Evolutionary conservation across 2,113 vertebrate genomes (phyloP).

Genomic region (Illadopsis cleaveri): DNA sequence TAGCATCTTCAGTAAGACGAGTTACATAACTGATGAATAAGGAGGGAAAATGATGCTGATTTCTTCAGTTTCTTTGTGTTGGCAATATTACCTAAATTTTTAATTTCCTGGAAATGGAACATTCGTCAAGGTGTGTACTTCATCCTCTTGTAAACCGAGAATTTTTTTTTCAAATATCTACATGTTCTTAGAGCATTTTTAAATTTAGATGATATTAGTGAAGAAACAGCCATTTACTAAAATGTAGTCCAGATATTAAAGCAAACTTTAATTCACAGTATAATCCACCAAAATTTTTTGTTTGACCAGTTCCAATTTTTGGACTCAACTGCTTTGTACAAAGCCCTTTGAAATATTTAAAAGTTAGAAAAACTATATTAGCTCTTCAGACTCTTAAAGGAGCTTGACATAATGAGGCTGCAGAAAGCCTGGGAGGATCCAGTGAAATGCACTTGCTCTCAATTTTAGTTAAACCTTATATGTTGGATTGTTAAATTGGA

Average conservation of each 20-base stretch:
- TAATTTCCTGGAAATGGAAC: not conserved
- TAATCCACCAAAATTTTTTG: not conserved
- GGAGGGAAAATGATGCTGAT: not conserved
- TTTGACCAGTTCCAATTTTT: not conserved
- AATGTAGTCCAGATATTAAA: not conserved
- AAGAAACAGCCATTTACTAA: not conserved
- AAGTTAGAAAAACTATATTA: not conserved
- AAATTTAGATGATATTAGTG: not conserved
- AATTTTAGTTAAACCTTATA: not conserved
- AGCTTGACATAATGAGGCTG: not conserved
- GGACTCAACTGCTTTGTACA: not conserved
- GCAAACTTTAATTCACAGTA: not conserved
- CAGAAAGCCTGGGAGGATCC: not conserved
- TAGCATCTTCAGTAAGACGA: not conserved
- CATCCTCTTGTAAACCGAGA: not conserved
- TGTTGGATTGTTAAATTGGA: not conserved
- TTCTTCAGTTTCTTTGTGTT: not conserved
- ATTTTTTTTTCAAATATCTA: fast-evolving
- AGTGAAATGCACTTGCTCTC: not conserved
- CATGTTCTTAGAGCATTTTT: not conserved
- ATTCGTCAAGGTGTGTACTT: not conserved
- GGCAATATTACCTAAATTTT: not conserved
- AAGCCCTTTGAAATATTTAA: not conserved
- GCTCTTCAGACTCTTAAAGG: not conserved
- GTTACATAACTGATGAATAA: not conserved